Base-by-base conservation (phyloP, 1,140 invertebrate species). In the Aphelenchoides avenae region DNA sequence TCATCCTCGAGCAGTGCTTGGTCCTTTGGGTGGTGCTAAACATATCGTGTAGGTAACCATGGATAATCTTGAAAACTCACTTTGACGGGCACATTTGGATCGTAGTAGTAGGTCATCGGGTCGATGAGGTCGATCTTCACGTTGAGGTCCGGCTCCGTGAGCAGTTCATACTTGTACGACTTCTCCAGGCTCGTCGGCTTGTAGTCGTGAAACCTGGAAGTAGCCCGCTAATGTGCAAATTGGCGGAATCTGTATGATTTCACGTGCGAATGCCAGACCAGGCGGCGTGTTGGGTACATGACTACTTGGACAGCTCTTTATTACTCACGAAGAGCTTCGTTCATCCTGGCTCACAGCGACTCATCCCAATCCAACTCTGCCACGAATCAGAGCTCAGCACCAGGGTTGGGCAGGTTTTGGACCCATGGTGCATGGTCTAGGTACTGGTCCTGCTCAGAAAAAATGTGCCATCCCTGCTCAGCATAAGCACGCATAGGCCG, bases 81-180 rank as follows among this genome's bases (percentile, higher is more conserved):
- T 13, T 13, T 36, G 13, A 13, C 13, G 18, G 18, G 18, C 34
- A 13, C 58, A n/a, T 43, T 13, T 11, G 61, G 24, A 36, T 60
- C 41, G 7, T 43, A 31, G 13, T 18, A 22, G 79, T 96, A 96
- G n/a, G 87, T 87, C 67, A 92, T 89, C 29, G 89, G 86, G 74
- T 95, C 91, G 61, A 97, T 95, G 22, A 98, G 81, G 79, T 97
- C 91, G 68, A 97, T 94, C 41, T 86, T 87, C 0, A 98, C 90
- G 30, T 92, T 93, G 44, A 97, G 81, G 81, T 97, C 93, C 79
- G 92, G 89, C 78, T 97, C 93, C 5, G 91, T 94, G 20, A 95
- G 78, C 1, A 97, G 85, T 82, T 97, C 93, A 83, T 93, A 93
- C 68, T 91, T 89, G 75, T 91, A 94, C 78, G 88, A 90, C 44